phyloP scores from a whole-genome alignment of 2,888 invertebrate genomes.

The Orthonevra nobilis region DNA sequence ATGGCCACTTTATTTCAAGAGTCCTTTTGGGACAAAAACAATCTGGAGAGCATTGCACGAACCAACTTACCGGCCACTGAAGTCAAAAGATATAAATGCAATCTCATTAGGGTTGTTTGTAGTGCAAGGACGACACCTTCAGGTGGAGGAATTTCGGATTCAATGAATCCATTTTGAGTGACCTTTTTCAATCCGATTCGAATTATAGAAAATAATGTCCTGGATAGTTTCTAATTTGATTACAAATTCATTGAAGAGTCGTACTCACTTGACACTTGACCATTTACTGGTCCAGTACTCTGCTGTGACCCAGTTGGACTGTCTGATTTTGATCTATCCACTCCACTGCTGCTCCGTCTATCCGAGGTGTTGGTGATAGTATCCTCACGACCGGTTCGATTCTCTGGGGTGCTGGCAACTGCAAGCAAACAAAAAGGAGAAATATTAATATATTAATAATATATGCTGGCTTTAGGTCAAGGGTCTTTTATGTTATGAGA shows the following conservation, averaged over 20 bases:
- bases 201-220: too few relatives aligned
- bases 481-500: too few relatives aligned
- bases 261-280: slow-evolving; percentile 81
- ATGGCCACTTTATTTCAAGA: too few relatives aligned
- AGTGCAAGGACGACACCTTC: slow-evolving; percentile 4
- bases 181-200: too few relatives aligned
- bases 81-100: slow-evolving; percentile 17
- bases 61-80: background rate
- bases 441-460: too few relatives aligned
- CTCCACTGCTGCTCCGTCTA: slow-evolving; percentile 81
- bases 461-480: too few relatives aligned
- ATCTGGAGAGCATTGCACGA: slow-evolving; percentile 3
- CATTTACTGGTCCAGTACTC: slow-evolving; percentile 77
- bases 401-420: slow-evolving; percentile 93
- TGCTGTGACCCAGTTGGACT: slow-evolving; percentile 71
- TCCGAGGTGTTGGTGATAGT: slow-evolving; percentile 73
- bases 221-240: slow-evolving; percentile 37
- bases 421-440: slow-evolving; percentile 80
- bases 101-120: slow-evolving; percentile 48
- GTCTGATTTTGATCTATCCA: slow-evolving; percentile 79
- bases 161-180: background rate
- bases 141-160: slow-evolving; percentile 16
- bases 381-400: slow-evolving; percentile 83
- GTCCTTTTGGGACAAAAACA: too few relatives aligned
- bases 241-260: slow-evolving; percentile 35